Conservation (phyloP, 2,113 vertebrate genomes). For the Caloenas nicobarica region DNA sequence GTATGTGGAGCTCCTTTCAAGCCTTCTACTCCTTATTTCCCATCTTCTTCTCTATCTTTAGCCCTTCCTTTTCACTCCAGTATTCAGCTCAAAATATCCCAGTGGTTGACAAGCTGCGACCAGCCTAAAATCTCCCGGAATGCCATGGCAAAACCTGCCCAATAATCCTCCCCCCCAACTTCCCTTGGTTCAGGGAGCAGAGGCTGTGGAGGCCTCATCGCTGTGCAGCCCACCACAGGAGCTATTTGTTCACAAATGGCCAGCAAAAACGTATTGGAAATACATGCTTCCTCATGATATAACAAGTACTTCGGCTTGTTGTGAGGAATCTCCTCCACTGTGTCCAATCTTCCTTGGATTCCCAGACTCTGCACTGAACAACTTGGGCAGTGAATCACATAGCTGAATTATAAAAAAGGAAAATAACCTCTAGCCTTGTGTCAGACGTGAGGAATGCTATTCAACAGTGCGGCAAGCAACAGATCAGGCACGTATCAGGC, state of each 20-base stretch:
- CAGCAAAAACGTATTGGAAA: background rate
- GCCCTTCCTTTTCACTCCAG: background rate
- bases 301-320: background rate
- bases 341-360: background rate
- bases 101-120: background rate
- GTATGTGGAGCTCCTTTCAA: background rate
- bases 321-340: background rate
- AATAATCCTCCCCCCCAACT: background rate
- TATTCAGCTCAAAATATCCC: conserved; percentile 27
- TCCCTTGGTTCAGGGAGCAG: background rate
- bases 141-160: background rate
- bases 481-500: too few relatives aligned
- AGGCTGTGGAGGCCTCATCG: background rate
- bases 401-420: background rate
- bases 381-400: background rate
- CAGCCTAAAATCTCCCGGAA: background rate
- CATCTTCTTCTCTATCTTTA: conserved; percentile 16
- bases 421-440: background rate
- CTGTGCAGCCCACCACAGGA: background rate
- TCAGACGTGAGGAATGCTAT: background rate
- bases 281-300: background rate
- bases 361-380: background rate
- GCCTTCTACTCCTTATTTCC: background rate
- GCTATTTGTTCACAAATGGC: background rate
- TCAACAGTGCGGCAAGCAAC: background rate